Evolutionary conservation across 2,113 vertebrate genomes (phyloP).

Genomic region (Mesocricetus auratus): DNA sequence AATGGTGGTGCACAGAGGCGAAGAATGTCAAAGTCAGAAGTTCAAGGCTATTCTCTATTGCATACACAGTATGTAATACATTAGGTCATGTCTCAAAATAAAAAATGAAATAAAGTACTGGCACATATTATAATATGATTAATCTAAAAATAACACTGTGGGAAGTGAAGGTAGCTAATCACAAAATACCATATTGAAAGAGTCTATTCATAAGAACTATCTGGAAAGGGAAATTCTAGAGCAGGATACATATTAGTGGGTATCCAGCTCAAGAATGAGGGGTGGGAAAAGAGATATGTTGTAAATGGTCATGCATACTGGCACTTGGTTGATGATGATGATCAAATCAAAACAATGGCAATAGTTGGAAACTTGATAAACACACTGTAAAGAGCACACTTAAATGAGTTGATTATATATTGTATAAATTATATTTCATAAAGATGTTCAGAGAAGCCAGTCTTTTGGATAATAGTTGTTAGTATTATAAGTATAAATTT

Average conservation of each 20-base stretch:
- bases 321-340: not conserved
- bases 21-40: not conserved
- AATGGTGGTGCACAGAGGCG: not conserved
- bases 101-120: not conserved
- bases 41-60: not conserved
- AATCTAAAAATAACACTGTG: slow-evolving; percentile 28
- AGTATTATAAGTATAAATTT: not conserved
- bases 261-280: not conserved
- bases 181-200: not conserved
- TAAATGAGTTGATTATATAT: not conserved
- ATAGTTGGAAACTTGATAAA: not conserved
- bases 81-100: not conserved
- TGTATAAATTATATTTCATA: slow-evolving; percentile 5
- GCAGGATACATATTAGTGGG: not conserved
- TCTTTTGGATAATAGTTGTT: not conserved
- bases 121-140: not conserved
- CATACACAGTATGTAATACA: not conserved
- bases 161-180: not conserved
- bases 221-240: not conserved
- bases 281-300: not conserved
- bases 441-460: not conserved
- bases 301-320: not conserved
- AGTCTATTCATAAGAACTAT: not conserved
- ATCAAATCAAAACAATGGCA: not conserved
- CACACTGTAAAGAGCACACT: not conserved